These are phyloP conservation scores for Rhinogobio ventralis DNA, from an alignment of 2,797 vertebrate genomes.

Conservation along the genomic window DNA sequence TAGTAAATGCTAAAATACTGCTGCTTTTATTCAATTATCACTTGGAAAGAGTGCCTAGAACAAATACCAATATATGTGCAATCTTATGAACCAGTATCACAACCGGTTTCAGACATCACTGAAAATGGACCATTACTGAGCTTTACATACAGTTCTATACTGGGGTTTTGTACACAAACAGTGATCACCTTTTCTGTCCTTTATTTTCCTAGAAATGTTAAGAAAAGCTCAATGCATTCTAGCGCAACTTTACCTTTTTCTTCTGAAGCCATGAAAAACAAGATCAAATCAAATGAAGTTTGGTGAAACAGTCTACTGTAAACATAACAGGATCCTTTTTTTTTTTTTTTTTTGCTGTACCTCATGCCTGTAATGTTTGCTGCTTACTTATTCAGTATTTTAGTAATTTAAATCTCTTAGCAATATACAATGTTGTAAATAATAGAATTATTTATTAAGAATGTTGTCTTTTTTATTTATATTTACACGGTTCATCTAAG, in stretches of 20 bases:
- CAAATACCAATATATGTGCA: constrained; percentile 56
- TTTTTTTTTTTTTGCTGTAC: constrained; percentile 77
- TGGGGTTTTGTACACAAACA: constrained; percentile 17
- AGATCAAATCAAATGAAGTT: constrained; percentile 76
- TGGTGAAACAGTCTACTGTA: constrained; percentile 83
- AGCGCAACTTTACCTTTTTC: constrained; percentile 59
- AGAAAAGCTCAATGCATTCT: constrained; percentile 11
- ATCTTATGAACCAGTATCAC: constrained; percentile 42
- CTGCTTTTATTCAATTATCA: constrained; percentile 64
- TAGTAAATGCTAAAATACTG: constrained; percentile 65
- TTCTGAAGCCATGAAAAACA: constrained; percentile 76
- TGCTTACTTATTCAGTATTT: constrained; percentile 84
- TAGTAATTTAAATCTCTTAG: constrained; percentile 88
- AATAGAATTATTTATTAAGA: constrained; percentile 95
- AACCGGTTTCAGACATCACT: constrained; percentile 35
- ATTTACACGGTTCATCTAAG: constrained; percentile 90
- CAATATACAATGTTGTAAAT: constrained; percentile 94
- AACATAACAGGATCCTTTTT: constrained; percentile 76
- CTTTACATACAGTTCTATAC: constrained; percentile 9
- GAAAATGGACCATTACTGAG: constrained; percentile 40
- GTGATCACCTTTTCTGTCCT: constrained; percentile 18
- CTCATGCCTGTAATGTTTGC: constrained; percentile 88
- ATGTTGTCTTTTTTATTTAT: constrained; percentile 90
- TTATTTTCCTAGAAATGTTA: constrained; percentile 37
- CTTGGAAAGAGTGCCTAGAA: constrained; percentile 63